Evolutionary conservation across 2,113 vertebrate species (phyloP).

Genomic region (Xiphorhynchus elegans): DNA sequence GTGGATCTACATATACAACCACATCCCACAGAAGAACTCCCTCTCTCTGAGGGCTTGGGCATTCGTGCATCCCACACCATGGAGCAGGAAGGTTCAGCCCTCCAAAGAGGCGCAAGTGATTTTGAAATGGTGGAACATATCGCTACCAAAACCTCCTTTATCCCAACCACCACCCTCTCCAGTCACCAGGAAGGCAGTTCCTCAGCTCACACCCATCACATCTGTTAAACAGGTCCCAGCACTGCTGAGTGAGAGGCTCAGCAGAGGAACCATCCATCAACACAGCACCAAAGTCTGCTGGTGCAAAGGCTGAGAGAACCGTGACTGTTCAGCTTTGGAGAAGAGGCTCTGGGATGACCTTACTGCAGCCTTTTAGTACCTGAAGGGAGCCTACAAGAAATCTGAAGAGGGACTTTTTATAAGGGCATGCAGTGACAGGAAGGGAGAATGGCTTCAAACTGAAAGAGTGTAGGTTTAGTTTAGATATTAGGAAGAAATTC

Average conservation of each 20-base stretch:
- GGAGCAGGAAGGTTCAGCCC: background rate
- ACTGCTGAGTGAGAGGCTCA: accelerated
- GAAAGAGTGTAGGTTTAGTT: background rate
- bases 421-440: background rate
- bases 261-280: background rate
- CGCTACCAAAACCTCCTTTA: background rate
- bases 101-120: background rate
- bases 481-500: background rate
- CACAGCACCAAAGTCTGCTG: background rate
- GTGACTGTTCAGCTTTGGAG: background rate
- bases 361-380: background rate
- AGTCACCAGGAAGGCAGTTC: accelerated
- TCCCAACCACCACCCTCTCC: background rate
- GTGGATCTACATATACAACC: background rate
- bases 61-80: accelerated
- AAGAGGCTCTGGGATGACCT: background rate
- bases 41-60: background rate
- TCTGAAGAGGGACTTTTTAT: background rate
- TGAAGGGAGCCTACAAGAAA: background rate
- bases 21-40: background rate
- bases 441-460: too few species aligned
- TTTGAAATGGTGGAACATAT: background rate
- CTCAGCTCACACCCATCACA: background rate
- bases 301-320: background rate
- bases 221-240: background rate